Conservation (phyloP, 2,797 vertebrate genomes). For the Hypotaenidia philippensis region DNA sequence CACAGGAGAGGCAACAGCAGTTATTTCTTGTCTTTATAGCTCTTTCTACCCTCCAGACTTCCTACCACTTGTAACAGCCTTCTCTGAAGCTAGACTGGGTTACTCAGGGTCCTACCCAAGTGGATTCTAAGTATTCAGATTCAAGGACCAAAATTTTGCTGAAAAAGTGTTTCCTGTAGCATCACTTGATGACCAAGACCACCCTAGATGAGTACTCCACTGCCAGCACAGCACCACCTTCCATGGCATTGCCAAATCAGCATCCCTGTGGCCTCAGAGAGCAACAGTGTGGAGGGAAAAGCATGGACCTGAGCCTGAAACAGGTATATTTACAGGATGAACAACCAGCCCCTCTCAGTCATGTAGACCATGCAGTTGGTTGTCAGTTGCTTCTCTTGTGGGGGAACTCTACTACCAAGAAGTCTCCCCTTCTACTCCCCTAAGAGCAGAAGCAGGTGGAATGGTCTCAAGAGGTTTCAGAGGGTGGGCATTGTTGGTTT, state of each 20-base stretch:
- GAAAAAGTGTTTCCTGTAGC: not conserved
- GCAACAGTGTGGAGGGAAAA: not conserved
- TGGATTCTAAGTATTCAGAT: not conserved
- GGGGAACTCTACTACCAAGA: not conserved
- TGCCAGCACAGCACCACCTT: not conserved
- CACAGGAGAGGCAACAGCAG: not conserved
- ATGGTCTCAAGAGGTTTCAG: not conserved
- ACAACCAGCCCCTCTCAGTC: not conserved
- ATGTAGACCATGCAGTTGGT: not conserved
- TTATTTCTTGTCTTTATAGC: conserved; percentile 11
- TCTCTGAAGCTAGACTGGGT: not conserved
- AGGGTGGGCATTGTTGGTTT: not conserved
- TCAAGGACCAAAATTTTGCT: not conserved
- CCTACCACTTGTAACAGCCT: not conserved
- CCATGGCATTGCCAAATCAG: not conserved
- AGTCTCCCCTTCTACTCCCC: not conserved
- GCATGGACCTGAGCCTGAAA: not conserved
- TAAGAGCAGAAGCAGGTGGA: not conserved
- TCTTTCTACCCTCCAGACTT: not conserved
- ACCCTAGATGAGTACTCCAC: not conserved
- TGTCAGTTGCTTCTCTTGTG: not conserved
- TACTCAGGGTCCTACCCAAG: not conserved
- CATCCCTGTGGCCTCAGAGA: not conserved
- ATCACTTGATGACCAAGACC: not conserved
- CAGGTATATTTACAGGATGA: not conserved